Conservation (phyloP, 2,888 invertebrate genomes). For the Lasius fuliginosus region DNA sequence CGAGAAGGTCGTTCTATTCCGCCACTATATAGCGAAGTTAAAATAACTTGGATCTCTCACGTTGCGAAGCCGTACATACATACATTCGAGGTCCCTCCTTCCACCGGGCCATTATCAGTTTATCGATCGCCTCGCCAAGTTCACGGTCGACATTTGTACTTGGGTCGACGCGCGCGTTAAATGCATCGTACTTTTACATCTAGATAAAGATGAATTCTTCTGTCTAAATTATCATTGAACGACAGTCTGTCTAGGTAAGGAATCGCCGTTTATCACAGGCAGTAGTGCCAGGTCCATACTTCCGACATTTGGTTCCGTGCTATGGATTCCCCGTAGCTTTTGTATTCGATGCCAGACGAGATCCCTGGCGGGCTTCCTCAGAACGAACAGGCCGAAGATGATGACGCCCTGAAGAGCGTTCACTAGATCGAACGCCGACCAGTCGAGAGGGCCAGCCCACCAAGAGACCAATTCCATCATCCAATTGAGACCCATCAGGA, state of each 20-base stretch:
- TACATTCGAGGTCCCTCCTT: background rate
- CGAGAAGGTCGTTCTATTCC: background rate
- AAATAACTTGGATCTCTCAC: conserved; percentile 21
- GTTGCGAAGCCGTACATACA: background rate
- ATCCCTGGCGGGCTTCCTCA: conserved; percentile 80
- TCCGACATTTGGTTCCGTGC: conserved; percentile 74
- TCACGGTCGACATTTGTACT: conserved; percentile 14
- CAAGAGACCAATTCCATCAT: conserved; percentile 91
- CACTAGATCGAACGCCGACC: conserved; percentile 90
- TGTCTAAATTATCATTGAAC: conserved; percentile 34
- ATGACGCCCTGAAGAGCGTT: conserved; percentile 91
- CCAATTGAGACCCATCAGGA: conserved; percentile 91
- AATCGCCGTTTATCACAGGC: conserved; percentile 77
- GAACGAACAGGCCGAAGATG: conserved; percentile 90
- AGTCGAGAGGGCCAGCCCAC: conserved; percentile 87
- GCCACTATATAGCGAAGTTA: background rate
- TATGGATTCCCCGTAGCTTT: conserved; percentile 76
- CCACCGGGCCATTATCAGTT: conserved; percentile 1
- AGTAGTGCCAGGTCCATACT: conserved; percentile 80
- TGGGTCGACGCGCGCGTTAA: background rate
- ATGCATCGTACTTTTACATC: background rate
- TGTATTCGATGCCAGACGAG: conserved; percentile 82
- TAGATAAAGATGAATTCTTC: background rate
- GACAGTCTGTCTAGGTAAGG: conserved; percentile 70
- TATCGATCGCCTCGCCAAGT: conserved; percentile 27